Evolutionary conservation across 2,888 invertebrate species (phyloP).

Genomic region (Nyleta sp.): DNA sequence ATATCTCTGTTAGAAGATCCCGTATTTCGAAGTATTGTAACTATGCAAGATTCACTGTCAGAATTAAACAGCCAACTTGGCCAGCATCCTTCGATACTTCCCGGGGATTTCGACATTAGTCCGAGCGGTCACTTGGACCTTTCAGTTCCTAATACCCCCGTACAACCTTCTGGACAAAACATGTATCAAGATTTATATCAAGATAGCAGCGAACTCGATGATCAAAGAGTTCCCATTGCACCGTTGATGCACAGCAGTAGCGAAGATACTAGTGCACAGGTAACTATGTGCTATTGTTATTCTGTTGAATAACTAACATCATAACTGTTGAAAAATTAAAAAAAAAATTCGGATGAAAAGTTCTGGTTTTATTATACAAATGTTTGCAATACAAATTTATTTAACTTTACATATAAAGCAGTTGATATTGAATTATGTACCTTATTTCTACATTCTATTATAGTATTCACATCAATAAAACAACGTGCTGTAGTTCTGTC

Average conservation of each 20-base stretch:
- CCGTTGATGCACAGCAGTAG: slow-evolving; percentile 84
- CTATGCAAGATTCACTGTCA: slow-evolving; percentile 94
- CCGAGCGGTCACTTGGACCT: slow-evolving; percentile 86
- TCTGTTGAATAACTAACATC: too few relatives aligned
- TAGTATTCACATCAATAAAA: too few relatives aligned
- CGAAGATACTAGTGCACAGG: slow-evolving; percentile 80
- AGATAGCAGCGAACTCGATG: slow-evolving; percentile 85
- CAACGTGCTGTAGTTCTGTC: too few relatives aligned
- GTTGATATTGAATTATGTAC: too few relatives aligned
- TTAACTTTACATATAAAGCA: too few relatives aligned
- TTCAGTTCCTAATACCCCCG: slow-evolving; percentile 78
- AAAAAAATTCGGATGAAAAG: too few relatives aligned
- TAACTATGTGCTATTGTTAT: slow-evolving; percentile 53
- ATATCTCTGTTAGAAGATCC: slow-evolving; percentile 94
- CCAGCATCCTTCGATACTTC: slow-evolving; percentile 95
- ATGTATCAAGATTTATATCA: slow-evolving; percentile 79
- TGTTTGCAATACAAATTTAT: too few relatives aligned
- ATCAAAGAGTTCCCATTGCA: slow-evolving; percentile 90
- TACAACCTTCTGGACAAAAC: slow-evolving; percentile 76
- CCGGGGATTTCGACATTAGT: slow-evolving; percentile 96
- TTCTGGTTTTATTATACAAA: too few relatives aligned
- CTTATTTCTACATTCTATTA: too few relatives aligned
- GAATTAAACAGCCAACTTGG: slow-evolving; percentile 94
- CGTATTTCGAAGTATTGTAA: slow-evolving; percentile 94
- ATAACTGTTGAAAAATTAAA: too few relatives aligned